Evolutionary conservation across 2,113 vertebrate species (phyloP), one percentile per base, ranked within the genome.

Genomic region (Mormyrus iriodes): DNA sequence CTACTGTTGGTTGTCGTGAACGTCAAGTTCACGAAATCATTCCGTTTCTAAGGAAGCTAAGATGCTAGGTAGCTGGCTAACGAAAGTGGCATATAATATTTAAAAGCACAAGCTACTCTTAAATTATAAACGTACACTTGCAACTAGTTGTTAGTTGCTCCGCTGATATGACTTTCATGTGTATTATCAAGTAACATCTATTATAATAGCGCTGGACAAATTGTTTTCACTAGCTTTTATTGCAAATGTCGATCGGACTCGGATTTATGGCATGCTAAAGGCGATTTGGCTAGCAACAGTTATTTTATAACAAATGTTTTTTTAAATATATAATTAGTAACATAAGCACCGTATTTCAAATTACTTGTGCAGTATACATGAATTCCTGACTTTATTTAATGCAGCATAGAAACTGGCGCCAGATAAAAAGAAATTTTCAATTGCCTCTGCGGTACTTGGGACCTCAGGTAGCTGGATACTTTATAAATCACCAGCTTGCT

Each of bases 41-140:
- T 10, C 31, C 31, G 86, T 87, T 58, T 44, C 86, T 87, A 44
- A 46, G 86, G 55, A 44, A 87, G 86, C 52, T 65, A 65, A 58
- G 24, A 52, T 52, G 85, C 85, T 86, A 86, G 85, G n/a, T 86
- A 52, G 49, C 19, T 87, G 24, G 39, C 53, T 87, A 65, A 87
- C 51, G 53, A 65, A 44, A 87, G 42, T 17, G 27, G 24, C 10
- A n/a, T 86, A 3, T 86, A 27, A 17, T 52, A 31, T 51, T 52
- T 49, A 31, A 31, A 53, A 58, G 21, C 4, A 58, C 35, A 5
- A 49, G 9, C 31, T 87, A 58, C 44, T n/a, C 15, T 44, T 44
- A 10, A 83, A 46, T 19, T 24, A 84, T 84, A 9, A 84, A 84
- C 10, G 27, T 35, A 73, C 13, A 27, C 7, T 42, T 35, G n/a